Evolutionary conservation across 2,797 vertebrate species (phyloP).

Genomic region (Enteromius thamalakanensis): DNA sequence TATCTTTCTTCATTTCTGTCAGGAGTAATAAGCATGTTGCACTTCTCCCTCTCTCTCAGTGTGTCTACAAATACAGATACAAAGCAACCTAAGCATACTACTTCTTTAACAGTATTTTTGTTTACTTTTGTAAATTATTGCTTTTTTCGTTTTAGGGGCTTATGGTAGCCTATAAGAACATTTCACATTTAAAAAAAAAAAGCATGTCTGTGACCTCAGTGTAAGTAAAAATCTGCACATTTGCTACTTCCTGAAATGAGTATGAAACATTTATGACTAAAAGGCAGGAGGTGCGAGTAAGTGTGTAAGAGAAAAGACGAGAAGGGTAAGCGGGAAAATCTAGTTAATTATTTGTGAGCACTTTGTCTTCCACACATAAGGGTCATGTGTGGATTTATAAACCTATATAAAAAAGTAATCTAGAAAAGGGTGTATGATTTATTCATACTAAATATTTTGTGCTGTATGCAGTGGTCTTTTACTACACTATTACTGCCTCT

Average conservation of each 20-base stretch:
- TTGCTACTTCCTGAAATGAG: constrained; percentile 35
- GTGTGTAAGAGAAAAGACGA: constrained; percentile 23
- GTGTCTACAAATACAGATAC: neutral
- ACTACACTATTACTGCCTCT: neutral
- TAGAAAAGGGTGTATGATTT: constrained; percentile 31
- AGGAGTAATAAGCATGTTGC: constrained; percentile 31
- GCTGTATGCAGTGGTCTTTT: neutral
- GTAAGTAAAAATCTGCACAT: constrained; percentile 25
- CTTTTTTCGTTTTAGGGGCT: neutral
- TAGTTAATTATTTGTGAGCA: constrained; percentile 45
- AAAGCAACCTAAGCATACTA: neutral
- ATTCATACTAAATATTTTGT: constrained; percentile 1
- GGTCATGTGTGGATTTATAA: constrained; percentile 13
- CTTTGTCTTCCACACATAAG: constrained; percentile 22
- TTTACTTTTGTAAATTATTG: neutral
- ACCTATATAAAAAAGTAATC: constrained; percentile 20
- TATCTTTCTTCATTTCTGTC: constrained; percentile 20
- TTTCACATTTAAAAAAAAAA: neutral
- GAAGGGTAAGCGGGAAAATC: constrained; percentile 8
- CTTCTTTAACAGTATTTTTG: neutral
- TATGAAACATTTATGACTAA: constrained; percentile 52
- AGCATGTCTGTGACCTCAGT: constrained; percentile 9
- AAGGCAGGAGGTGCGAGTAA: constrained; percentile 35
- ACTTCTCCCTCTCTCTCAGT: constrained; percentile 1
- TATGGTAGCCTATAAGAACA: neutral